Evolutionary conservation across 1,140 invertebrate genomes (phyloP).

Genomic region (Neodiprion fabricii): DNA sequence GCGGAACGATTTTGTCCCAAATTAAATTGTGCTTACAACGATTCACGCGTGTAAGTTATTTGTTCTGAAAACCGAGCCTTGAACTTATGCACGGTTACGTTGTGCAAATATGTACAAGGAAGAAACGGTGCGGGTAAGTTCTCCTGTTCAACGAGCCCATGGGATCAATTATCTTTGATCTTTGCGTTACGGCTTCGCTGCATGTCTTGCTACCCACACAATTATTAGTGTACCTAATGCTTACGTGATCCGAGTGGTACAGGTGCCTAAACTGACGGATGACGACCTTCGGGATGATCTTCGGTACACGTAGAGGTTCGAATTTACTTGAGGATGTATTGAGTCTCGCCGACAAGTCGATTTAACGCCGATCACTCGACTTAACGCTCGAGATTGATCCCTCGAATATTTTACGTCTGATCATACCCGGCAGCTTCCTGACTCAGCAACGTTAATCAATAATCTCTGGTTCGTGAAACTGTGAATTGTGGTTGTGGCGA

Average conservation of each 20-base stretch:
- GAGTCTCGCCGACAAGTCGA: background rate
- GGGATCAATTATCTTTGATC: background rate
- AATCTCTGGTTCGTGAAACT: too few relatives aligned
- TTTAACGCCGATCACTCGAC: background rate
- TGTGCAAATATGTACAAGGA: background rate
- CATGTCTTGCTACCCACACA: background rate
- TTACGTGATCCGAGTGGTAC: background rate
- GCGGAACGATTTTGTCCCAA: too few relatives aligned
- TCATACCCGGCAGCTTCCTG: too few relatives aligned
- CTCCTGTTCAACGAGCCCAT: background rate
- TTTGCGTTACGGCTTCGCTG: background rate
- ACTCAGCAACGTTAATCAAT: too few relatives aligned
- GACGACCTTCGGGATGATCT: background rate
- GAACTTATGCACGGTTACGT: background rate
- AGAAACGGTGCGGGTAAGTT: background rate
- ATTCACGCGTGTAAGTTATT: too few relatives aligned
- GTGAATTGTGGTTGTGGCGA: too few relatives aligned
- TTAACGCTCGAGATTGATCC: background rate
- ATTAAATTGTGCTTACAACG: too few relatives aligned
- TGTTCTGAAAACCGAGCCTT: background rate
- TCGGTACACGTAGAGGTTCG: too few relatives aligned
- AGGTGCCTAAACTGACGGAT: constrained; percentile 1
- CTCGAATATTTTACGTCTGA: background rate
- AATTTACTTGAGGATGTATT: too few relatives aligned
- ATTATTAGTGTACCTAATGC: background rate